Conservation (phyloP, 2,888 invertebrate genomes). For the Mimas tiliae region DNA sequence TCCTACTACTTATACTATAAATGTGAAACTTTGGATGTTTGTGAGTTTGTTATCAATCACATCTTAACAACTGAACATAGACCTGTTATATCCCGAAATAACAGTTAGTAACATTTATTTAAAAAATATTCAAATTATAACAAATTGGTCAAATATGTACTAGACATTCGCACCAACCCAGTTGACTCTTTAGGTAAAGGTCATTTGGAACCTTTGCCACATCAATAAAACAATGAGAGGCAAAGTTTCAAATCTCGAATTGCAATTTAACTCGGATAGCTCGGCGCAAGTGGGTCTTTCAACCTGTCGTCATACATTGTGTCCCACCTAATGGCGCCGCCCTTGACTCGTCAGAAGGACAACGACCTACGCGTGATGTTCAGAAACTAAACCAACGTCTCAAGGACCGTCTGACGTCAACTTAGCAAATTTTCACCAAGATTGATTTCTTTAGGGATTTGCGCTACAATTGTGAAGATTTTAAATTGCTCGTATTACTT, state of each 20-base stretch:
- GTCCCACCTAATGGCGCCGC: neutral
- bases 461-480: slow-evolving; percentile 15
- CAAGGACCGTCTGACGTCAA: slow-evolving; percentile 35
- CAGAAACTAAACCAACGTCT: slow-evolving; percentile 35
- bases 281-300: neutral
- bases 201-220: neutral
- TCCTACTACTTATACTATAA: too few species aligned
- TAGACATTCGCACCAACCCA: too few species aligned
- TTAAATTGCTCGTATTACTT: slow-evolving; percentile 23
- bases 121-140: too few species aligned
- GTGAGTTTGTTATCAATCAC: too few species aligned
- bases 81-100: too few species aligned
- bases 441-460: slow-evolving; percentile 45
- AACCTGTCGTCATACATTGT: slow-evolving; percentile 5
- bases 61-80: too few species aligned
- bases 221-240: neutral
- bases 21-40: too few species aligned
- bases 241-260: neutral
- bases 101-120: too few species aligned
- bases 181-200: neutral
- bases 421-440: slow-evolving; percentile 35
- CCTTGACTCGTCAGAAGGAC: slow-evolving; percentile 28
- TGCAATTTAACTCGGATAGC: neutral
- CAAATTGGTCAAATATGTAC: too few species aligned
- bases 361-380: neutral